phyloP scores from a whole-genome alignment of 2,113 vertebrate species.

The Nothocercus nigrocapillus region DNA sequence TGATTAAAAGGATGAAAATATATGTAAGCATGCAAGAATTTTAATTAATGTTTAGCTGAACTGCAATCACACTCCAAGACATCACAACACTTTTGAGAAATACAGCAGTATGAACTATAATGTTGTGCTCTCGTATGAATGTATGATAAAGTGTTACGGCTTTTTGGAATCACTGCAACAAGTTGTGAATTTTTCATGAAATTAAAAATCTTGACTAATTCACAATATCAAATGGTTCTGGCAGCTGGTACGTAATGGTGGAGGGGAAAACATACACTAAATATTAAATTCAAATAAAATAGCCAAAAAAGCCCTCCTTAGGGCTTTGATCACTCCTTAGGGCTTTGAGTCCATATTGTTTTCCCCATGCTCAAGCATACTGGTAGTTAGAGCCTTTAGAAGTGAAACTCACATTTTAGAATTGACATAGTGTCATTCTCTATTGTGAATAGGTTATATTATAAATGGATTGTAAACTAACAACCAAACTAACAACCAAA shows the following conservation, averaged over 20 bases:
- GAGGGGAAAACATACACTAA: neutral
- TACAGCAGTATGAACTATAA: neutral
- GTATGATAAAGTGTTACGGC: conserved; percentile 23
- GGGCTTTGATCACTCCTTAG: neutral
- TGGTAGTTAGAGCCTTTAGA: neutral
- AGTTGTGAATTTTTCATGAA: conserved; percentile 62
- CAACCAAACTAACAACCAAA: neutral
- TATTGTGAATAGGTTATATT: neutral
- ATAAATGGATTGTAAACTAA: neutral
- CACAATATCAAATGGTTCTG: conserved; percentile 34
- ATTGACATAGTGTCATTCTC: neutral
- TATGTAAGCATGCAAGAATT: neutral
- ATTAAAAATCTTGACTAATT: conserved; percentile 54
- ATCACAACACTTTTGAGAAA: conserved; percentile 45
- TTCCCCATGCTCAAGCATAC: neutral
- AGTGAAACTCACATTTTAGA: neutral
- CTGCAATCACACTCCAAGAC: neutral
- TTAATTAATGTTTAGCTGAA: conserved; percentile 5
- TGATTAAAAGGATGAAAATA: neutral
- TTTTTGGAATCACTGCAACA: conserved; percentile 41
- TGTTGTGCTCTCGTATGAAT: neutral
- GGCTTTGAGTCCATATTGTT: neutral
- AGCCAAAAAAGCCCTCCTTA: neutral
- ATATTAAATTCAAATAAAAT: neutral
- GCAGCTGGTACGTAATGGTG: neutral